These are phyloP conservation scores for Actenoides hombroni DNA, from an alignment of 2,113 vertebrate species.

Conservation along the genomic window DNA sequence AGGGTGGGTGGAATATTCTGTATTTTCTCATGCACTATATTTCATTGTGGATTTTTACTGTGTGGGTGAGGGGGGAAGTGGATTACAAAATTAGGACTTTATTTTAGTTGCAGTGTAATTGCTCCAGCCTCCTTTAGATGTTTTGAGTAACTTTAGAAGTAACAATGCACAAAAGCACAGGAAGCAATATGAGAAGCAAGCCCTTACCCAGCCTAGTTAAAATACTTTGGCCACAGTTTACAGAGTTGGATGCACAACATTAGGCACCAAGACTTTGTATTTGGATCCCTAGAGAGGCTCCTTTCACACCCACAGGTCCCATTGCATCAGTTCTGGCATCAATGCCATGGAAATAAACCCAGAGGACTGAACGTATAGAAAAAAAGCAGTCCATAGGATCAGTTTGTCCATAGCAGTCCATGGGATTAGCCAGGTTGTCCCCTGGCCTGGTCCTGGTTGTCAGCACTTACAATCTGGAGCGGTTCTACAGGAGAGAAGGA, in stretches of 20 bases:
- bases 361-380: not conserved
- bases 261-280: not conserved
- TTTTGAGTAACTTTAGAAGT: constrained; percentile 55
- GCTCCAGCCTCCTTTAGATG: constrained; percentile 66
- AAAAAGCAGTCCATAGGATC: not conserved
- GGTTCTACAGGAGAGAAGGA: not conserved
- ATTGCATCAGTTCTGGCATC: not conserved
- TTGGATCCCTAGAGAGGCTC: not conserved
- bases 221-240: constrained; percentile 35
- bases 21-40: constrained; percentile 67
- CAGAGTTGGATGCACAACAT: not conserved
- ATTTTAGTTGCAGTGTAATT: constrained; percentile 58
- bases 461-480: rapidly evolving
- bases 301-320: not conserved
- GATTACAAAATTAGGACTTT: constrained; percentile 66
- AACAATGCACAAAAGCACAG: constrained; percentile 71
- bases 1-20: constrained; percentile 58
- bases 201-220: constrained; percentile 21
- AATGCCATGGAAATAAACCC: rapidly evolving
- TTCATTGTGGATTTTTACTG: constrained; percentile 63
- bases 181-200: constrained; percentile 65
- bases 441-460: not conserved
- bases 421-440: too few species aligned
- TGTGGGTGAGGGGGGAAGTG: constrained; percentile 61
- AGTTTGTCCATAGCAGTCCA: not conserved